Evolutionary conservation across 2,888 invertebrate genomes (phyloP).

Genomic region (Drosophila kambysellisi): DNA sequence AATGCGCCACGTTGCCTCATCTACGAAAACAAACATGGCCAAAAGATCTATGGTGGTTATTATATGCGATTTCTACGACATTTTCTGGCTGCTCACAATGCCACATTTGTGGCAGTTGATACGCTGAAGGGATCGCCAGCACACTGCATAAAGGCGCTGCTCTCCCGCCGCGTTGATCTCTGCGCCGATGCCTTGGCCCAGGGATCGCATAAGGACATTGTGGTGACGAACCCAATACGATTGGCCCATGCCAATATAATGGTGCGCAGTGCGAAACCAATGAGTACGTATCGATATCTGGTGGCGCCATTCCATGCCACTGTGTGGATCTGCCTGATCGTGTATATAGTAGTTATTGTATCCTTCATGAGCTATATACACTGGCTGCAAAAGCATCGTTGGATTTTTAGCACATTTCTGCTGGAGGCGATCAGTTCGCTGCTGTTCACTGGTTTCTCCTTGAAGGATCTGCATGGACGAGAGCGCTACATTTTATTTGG

Average conservation of each 20-base stretch:
- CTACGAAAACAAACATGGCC: slow-evolving; percentile 48
- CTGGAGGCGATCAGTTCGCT: slow-evolving; percentile 64
- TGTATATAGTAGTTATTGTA: slow-evolving; percentile 56
- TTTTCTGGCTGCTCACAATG: slow-evolving; percentile 46
- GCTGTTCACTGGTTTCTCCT: slow-evolving; percentile 47
- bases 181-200: slow-evolving; percentile 59
- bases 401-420: slow-evolving; percentile 67
- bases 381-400: slow-evolving; percentile 49
- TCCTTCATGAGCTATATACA: slow-evolving; percentile 62
- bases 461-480: slow-evolving; percentile 49
- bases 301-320: slow-evolving; percentile 48
- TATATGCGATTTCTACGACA: slow-evolving; percentile 56
- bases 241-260: slow-evolving; percentile 62
- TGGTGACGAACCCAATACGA: slow-evolving; percentile 48
- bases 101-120: slow-evolving; percentile 54
- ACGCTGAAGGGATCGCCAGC: slow-evolving; percentile 44
- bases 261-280: slow-evolving; percentile 55
- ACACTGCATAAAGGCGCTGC: slow-evolving; percentile 42
- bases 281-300: slow-evolving; percentile 60
- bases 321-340: slow-evolving; percentile 59
- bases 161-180: slow-evolving; percentile 40
- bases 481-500: slow-evolving; percentile 60
- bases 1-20: slow-evolving; percentile 55
- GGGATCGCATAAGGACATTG: slow-evolving; percentile 24
- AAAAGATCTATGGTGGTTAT: slow-evolving; percentile 48